Percentiles rank a stretch among this genome's conserved stretches.
phyloP scores from a whole-genome alignment of 2,888 invertebrate species.

The Podotricha telesiphe region DNA sequence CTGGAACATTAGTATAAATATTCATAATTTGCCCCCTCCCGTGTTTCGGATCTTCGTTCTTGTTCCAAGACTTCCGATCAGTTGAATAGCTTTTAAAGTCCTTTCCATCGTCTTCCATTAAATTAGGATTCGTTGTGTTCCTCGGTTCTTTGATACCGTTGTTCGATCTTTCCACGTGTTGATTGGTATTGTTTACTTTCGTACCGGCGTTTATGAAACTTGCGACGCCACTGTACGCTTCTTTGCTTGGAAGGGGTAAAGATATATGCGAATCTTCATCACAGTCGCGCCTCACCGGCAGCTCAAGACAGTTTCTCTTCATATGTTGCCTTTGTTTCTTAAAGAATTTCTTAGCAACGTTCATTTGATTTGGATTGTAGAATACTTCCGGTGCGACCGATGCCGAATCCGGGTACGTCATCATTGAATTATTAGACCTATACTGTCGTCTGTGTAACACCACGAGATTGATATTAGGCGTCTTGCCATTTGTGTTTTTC shows the following conservation, averaged over 20 bases:
- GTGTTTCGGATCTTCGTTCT: conserved; percentile 66
- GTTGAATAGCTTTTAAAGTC: conserved; percentile 75
- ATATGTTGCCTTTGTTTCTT: conserved; percentile 91
- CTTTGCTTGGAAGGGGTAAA: conserved; percentile 75
- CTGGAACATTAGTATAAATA: conserved; percentile 86
- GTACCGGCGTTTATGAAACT: conserved; percentile 87
- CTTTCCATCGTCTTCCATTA: conserved; percentile 85
- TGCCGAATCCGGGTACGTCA: conserved; percentile 84
- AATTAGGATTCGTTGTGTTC: conserved; percentile 85
- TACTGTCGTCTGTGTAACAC: conserved; percentile 89
- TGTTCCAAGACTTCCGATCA: conserved; percentile 71
- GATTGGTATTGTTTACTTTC: conserved; percentile 92
- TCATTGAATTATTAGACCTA: conserved; percentile 86
- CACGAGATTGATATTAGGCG: conserved; percentile 87
- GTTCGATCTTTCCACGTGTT: conserved; percentile 86
- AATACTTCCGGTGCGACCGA: conserved; percentile 89
- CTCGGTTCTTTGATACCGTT: conserved; percentile 84
- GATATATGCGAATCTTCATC: conserved; percentile 81
- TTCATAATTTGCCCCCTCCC: conserved; percentile 79
- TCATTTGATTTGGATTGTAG: conserved; percentile 97
- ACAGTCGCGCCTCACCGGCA: conserved; percentile 84
- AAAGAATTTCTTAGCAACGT: conserved; percentile 96
- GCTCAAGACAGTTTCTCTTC: conserved; percentile 88
- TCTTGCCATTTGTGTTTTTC: conserved; percentile 75
- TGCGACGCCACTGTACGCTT: conserved; percentile 80